Conservation (phyloP, 2,888 invertebrate genomes). For the Crioceris asparagi region DNA sequence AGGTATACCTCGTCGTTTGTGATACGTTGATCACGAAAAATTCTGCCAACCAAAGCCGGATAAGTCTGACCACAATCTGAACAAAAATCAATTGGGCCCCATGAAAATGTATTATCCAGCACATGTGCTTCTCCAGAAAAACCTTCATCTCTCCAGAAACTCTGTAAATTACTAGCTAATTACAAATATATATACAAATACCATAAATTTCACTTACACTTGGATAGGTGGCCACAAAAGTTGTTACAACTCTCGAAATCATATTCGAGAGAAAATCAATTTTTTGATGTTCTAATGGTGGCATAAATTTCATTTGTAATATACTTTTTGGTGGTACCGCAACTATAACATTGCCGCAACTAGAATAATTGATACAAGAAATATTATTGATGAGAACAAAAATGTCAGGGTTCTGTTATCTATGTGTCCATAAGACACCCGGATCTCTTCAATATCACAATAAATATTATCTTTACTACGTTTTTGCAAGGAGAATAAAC, state of each 20-base stretch:
- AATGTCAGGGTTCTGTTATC: too few relatives aligned
- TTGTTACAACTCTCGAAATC: slow-evolving; percentile 16
- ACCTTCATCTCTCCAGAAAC: slow-evolving; percentile 24
- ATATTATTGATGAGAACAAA: too few relatives aligned
- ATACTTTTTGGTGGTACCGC: slow-evolving; percentile 23
- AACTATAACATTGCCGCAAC: slow-evolving; percentile 21
- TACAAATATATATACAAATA: neutral
- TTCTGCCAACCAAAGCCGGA: slow-evolving; percentile 21
- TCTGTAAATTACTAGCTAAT: slow-evolving; percentile 9
- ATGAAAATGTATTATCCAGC: slow-evolving; percentile 8
- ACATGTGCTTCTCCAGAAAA: slow-evolving; percentile 24
- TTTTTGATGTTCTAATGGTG: slow-evolving; percentile 15
- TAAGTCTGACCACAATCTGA: slow-evolving; percentile 18
- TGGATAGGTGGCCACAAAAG: slow-evolving; percentile 26
- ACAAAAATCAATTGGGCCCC: slow-evolving; percentile 21
- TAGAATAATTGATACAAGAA: slow-evolving; percentile 10
- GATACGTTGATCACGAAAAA: slow-evolving; percentile 9
- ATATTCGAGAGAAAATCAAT: slow-evolving; percentile 5
- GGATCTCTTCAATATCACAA: too few relatives aligned
- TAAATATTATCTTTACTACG: too few relatives aligned
- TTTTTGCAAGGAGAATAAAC: too few relatives aligned
- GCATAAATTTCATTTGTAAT: slow-evolving; percentile 22
- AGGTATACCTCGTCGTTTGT: slow-evolving; percentile 1
- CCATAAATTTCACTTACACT: slow-evolving; percentile 8
- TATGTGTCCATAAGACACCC: too few relatives aligned